Evolutionary conservation across 2,113 vertebrate species (phyloP).

Genomic region (Melospiza melodia): DNA sequence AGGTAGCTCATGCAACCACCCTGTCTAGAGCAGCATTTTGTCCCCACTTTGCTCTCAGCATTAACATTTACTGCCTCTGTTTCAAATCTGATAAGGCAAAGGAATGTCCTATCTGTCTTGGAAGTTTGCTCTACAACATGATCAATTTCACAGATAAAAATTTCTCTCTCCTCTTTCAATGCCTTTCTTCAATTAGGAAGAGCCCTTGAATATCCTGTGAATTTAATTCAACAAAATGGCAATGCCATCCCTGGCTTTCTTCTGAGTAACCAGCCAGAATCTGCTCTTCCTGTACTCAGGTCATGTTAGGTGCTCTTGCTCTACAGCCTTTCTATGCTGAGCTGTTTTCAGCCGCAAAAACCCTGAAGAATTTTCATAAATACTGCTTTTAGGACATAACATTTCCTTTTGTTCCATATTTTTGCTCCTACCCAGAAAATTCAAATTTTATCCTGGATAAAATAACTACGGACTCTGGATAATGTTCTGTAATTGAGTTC

Average conservation of each 20-base stretch:
- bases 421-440: neutral
- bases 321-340: neutral
- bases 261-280: neutral
- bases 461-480: neutral
- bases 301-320: neutral
- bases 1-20: neutral
- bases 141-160: neutral
- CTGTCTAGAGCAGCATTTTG: neutral
- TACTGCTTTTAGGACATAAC: neutral
- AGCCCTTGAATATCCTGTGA: neutral
- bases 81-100: neutral
- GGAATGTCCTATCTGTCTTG: neutral
- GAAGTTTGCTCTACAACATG: neutral
- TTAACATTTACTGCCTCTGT: neutral
- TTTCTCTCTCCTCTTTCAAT: neutral
- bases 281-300: neutral
- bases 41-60: neutral
- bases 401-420: neutral
- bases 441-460: neutral
- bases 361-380: neutral
- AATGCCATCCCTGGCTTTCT: neutral
- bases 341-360: neutral
- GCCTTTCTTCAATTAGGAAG: neutral
- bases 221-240: neutral
- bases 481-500: neutral